phyloP scores from a whole-genome alignment of 2,113 vertebrate genomes.

The Aldabrachelys gigantea region DNA sequence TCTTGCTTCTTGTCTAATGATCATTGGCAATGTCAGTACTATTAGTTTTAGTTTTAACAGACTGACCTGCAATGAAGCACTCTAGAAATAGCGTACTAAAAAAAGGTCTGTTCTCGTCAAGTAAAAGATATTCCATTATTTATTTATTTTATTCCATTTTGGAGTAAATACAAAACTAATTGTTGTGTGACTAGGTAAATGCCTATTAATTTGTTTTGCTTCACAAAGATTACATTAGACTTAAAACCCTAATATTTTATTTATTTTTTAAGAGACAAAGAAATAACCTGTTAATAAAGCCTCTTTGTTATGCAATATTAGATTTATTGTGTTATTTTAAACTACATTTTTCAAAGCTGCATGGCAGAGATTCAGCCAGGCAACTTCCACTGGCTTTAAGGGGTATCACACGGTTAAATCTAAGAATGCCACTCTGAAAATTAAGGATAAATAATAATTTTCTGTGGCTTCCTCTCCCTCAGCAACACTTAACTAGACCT shows the following conservation, averaged over 20 bases:
- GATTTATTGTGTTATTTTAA: conserved; percentile 1
- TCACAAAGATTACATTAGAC: neutral
- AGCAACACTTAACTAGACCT: neutral
- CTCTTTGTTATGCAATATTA: neutral
- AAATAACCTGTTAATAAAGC: neutral
- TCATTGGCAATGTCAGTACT: neutral
- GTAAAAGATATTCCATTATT: neutral
- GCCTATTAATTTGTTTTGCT: neutral
- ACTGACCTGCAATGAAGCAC: neutral
- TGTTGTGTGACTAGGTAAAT: neutral
- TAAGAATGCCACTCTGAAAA: neutral
- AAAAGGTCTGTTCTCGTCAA: neutral
- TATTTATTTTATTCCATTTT: neutral
- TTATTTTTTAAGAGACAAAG: conserved; percentile 13
- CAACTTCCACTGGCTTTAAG: rapidly evolving
- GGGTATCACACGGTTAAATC: neutral
- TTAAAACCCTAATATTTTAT: neutral
- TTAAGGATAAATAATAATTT: neutral
- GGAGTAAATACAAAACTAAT: neutral
- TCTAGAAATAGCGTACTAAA: neutral
- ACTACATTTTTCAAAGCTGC: neutral
- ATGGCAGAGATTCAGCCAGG: neutral
- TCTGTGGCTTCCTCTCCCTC: neutral
- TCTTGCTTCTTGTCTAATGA: neutral
- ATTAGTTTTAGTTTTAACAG: neutral